These are phyloP conservation scores for Agriotes lineatus DNA, from an alignment of 2,888 invertebrate genomes.

Conservation along the genomic window DNA sequence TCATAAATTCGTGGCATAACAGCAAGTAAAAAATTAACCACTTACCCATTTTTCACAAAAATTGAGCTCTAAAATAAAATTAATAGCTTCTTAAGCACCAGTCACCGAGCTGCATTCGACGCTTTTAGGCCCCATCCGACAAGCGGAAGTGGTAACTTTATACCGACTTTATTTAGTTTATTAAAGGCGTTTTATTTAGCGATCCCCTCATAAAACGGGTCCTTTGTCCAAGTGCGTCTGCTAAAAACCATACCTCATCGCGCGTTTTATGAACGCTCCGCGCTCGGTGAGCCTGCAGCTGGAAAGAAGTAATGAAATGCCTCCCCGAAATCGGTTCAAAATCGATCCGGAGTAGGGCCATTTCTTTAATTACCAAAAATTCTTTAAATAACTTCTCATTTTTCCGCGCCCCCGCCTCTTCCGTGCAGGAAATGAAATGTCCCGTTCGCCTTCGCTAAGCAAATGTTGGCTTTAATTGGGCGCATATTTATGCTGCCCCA, in stretches of 20 bases:
- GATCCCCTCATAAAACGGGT: not conserved
- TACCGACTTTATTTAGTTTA: slow-evolving; percentile 28
- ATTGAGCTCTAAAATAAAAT: no score
- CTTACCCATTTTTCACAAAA: no score
- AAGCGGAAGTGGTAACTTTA: slow-evolving; percentile 31
- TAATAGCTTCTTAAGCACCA: not conserved
- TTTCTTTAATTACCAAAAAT: slow-evolving; percentile 30
- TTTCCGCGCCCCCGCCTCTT: slow-evolving; percentile 1
- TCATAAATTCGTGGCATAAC: no score
- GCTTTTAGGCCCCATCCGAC: slow-evolving; percentile 27
- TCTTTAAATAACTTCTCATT: slow-evolving; percentile 27
- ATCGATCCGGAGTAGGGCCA: not conserved
- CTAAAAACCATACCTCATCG: not conserved
- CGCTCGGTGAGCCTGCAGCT: no score
- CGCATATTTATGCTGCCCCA: not conserved
- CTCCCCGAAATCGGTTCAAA: not conserved
- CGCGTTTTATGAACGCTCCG: no score
- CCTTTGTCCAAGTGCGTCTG: not conserved
- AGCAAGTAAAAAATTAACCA: no score
- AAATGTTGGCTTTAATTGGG: slow-evolving; percentile 12
- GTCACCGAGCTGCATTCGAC: slow-evolving; percentile 3
- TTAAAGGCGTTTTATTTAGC: slow-evolving; percentile 24
- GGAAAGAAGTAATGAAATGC: slow-evolving; percentile 7
- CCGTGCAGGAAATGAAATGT: slow-evolving; percentile 13
- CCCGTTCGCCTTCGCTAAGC: not conserved